Conservation (phyloP, 1,140 invertebrate species). For the Nilaparvata lugens region DNA sequence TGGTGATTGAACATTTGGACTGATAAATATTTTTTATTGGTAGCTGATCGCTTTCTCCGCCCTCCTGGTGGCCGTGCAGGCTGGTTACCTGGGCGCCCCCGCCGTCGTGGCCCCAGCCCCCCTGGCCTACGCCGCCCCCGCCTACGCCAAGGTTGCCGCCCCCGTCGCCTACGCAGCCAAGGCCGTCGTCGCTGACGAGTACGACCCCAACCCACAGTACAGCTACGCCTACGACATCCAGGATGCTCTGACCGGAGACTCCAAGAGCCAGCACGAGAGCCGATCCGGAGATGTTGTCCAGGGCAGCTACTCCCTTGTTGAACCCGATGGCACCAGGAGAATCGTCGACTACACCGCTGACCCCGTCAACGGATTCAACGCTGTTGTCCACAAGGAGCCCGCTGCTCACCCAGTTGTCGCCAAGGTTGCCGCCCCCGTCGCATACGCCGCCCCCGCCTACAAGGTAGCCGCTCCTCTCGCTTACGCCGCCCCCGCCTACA, state of each 20-base stretch:
- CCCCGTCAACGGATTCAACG: slow-evolving; percentile 24
- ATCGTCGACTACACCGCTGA: slow-evolving; percentile 29
- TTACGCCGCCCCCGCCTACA: slow-evolving; percentile 19
- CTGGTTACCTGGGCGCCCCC: slow-evolving; percentile 6
- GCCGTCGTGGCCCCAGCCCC: slow-evolving; percentile 15
- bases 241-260: slow-evolving; percentile 49
- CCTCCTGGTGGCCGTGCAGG: neutral
- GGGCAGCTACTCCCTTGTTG: slow-evolving; percentile 53
- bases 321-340: slow-evolving; percentile 30
- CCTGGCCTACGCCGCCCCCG: slow-evolving; percentile 27
- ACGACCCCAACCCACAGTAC: slow-evolving; percentile 35
- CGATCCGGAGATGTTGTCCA: slow-evolving; percentile 54
- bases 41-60: neutral
- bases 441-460: slow-evolving; percentile 13
- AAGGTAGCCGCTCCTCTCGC: slow-evolving; percentile 2
- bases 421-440: slow-evolving; percentile 24
- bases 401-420: slow-evolving; percentile 27
- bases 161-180: slow-evolving; percentile 28
- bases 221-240: slow-evolving; percentile 43
- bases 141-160: neutral
- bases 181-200: slow-evolving; percentile 24
- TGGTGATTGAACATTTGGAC: no score
- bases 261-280: slow-evolving; percentile 54
- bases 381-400: slow-evolving; percentile 18
- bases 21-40: neutral